Evolutionary conservation across 2,888 invertebrate genomes (phyloP).

Genomic region (Adineta ricciae): DNA sequence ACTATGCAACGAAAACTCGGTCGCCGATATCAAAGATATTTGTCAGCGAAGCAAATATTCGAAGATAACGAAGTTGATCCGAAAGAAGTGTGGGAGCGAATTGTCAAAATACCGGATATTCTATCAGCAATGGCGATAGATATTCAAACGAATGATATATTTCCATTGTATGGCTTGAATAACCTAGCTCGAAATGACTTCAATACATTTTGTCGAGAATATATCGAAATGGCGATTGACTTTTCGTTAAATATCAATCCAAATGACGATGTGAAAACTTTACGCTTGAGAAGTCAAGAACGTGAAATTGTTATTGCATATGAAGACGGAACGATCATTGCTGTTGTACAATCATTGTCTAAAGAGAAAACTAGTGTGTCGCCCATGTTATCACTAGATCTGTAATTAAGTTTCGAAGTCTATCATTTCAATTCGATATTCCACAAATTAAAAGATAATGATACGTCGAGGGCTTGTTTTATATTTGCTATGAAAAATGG

Average conservation of each 20-base stretch:
- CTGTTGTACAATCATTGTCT: neutral
- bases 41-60: neutral
- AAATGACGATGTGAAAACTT: neutral
- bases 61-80: conserved; percentile 10
- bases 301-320: conserved; percentile 1
- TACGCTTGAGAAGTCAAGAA: conserved; percentile 6
- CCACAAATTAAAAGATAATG: no score
- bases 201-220: neutral
- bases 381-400: neutral
- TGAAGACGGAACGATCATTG: neutral
- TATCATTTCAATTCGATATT: no score
- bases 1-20: neutral
- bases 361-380: neutral
- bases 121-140: neutral
- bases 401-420: neutral
- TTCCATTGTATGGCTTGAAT: neutral
- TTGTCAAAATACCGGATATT: neutral
- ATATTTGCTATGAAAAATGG: no score
- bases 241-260: neutral
- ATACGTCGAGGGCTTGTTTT: no score
- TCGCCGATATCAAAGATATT: conserved; percentile 6
- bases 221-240: neutral
- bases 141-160: neutral
- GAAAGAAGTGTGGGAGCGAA: neutral
- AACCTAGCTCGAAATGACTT: neutral